Percentiles rank a stretch among this genome's conserved stretches.
Evolutionary conservation across 2,113 vertebrate genomes (phyloP).

Genomic region (Tachysurus vachellii): DNA sequence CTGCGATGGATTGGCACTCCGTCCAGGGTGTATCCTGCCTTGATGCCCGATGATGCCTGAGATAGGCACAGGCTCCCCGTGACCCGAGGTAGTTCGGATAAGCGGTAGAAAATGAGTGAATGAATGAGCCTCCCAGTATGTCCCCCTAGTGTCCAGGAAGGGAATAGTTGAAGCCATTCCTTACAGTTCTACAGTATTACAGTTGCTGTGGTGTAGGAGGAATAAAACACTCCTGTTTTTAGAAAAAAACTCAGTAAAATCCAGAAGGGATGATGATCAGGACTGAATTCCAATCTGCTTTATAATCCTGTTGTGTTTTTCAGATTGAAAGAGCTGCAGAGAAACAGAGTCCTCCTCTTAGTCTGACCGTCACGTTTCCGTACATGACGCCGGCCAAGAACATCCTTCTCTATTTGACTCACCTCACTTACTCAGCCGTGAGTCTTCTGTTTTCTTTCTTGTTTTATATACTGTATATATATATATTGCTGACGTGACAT

Average conservation of each 20-base stretch:
- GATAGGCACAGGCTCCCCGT: too few relatives aligned
- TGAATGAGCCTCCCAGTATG: too few relatives aligned
- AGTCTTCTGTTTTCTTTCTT: not conserved
- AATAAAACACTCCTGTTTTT: not conserved
- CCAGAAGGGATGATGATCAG: not conserved
- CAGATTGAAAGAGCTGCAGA: slow-evolving; percentile 81
- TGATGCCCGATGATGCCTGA: too few relatives aligned
- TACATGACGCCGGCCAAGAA: slow-evolving; percentile 73
- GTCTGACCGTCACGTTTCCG: slow-evolving; percentile 80
- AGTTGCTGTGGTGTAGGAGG: not conserved
- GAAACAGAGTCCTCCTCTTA: slow-evolving; percentile 75
- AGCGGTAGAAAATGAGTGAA: too few relatives aligned
- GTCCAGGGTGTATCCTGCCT: too few relatives aligned
- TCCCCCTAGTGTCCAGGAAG: too few relatives aligned
- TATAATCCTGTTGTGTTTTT: not conserved
- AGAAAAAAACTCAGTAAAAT: not conserved
- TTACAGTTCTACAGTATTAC: not conserved
- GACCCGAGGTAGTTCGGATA: too few relatives aligned
- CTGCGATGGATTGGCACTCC: too few relatives aligned
- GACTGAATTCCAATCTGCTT: not conserved
- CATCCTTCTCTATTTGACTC: slow-evolving; percentile 81
- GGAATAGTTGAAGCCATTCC: too few relatives aligned
- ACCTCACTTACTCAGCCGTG: slow-evolving; percentile 78
- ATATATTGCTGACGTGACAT: not conserved
- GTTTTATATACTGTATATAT: not conserved